These are phyloP conservation scores for Urocolius indicus DNA, from an alignment of 2,113 vertebrate species.

Conservation along the genomic window DNA sequence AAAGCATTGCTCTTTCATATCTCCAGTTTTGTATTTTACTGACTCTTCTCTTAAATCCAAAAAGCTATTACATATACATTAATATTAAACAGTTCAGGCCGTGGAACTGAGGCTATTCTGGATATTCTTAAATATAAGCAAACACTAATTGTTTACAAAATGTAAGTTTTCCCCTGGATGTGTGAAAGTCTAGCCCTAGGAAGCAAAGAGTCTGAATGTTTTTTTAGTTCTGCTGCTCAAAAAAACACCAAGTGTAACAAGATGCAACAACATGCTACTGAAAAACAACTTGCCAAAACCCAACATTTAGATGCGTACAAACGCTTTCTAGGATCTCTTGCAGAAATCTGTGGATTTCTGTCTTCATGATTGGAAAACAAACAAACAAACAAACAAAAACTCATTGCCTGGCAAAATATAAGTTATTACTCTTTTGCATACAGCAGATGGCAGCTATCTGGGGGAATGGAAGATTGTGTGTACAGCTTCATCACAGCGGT, in stretches of 20 bases:
- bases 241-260: neutral
- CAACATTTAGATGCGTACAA: neutral
- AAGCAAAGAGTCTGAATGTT: neutral
- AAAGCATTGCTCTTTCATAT: neutral
- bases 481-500: constrained; percentile 71
- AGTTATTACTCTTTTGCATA: constrained; percentile 89
- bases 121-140: neutral
- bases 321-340: neutral
- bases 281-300: neutral
- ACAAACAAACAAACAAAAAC: constrained; percentile 43
- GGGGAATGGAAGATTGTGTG: constrained; percentile 77
- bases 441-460: constrained; percentile 92
- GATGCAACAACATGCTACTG: neutral
- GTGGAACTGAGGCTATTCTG: neutral
- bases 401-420: constrained; percentile 84
- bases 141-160: neutral
- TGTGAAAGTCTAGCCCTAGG: neutral
- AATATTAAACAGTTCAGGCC: neutral
- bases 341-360: constrained; percentile 23
- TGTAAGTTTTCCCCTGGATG: neutral
- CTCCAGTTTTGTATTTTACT: neutral
- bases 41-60: neutral
- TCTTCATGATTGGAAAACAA: constrained; percentile 30
- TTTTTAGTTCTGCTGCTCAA: neutral
- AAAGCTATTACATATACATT: neutral